Evolutionary conservation across 37 sponge, comb jelly and placozoan species (phyloP), one percentile per base, ranked within the genome.

Genomic region (Trichoplax adhaerens): DNA sequence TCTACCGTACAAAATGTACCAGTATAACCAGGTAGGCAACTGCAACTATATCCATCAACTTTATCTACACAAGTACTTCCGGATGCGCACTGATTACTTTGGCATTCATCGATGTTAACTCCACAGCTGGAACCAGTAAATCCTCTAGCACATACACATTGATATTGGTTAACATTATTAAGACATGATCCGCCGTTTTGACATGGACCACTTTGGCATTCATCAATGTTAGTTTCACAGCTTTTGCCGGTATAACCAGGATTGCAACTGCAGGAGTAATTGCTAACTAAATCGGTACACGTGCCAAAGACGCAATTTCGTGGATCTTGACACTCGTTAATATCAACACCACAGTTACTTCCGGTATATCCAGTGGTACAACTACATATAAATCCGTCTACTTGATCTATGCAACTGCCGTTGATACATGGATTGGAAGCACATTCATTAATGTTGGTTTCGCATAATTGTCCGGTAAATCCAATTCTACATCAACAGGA

Each of bases 301-400:
- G 3, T 50, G 66, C 48, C 58, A 58, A 70, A 58, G 12, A 58
- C 3, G 4, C 71, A 57, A 52, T 69, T 69, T n/a, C 58, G 71
- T 5, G 52, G 12, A 69, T 47, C 56, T 3, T 8, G 58, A 69
- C 71, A 78, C 51, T 78, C 79, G 64, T 78, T 50, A 1, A 78
- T 60, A 56, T 78, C 56, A 29, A 73, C 54, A 57, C 62, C 62
- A 61, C 91, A 90, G 7, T 8, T 55, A 1, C 0, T 65, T 49
- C 91, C 91, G 54, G 79, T 90, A 66, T 60, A 90, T 6, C 84
- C 88, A 2, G 49, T 51, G 3, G 50, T 55, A 72, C 88, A 87
- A 29, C 29, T 29, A 29, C 29, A 29, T 29, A 29, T 29, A 29
- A 29, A 29, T 29, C 29, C 29, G 29, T 29, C 29, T 29, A 29